Evolutionary conservation across 2,888 invertebrate species (phyloP), one percentile per base, ranked within the genome.

Genomic region (Zhengitettix transpicula): DNA sequence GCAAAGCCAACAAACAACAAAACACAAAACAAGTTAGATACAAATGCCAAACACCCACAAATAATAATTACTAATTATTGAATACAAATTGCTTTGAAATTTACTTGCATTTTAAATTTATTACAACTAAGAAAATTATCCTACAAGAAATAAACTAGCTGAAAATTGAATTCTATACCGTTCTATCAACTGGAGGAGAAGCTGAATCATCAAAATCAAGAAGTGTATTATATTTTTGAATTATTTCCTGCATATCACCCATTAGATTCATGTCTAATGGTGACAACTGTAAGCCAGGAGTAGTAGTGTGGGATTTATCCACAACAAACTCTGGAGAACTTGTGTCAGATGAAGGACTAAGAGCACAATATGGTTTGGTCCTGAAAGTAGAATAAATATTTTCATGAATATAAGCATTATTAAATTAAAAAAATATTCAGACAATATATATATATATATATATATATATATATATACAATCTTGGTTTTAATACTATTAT

Each of bases 231-330:
- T 74, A 68, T 28, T 71, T 71, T 52, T 73, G 67, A 62, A 78
- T 78, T 63, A 81, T 73, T 53, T 82, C 80, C 65, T 80, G 77
- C 67, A 82, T 75, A 71, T 87, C 88, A 65, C 81, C 81, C 77
- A 84, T 78, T 59, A 85, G 74, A 71, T 82, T 81, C 68, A 83
- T 79, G 67, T 78, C 75, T 58, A 76, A 67, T 8, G 72, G 69
- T 1, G 69, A 74, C 55, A 77, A 73, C 58, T 76, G 73, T 59
- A 78, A 40, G n/a, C 47, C 47, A 14, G 47, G 47, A 47, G 47
- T 47, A 47, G 12, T 47, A n/a, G 3, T 47, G 12, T n/a, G 12
- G 1, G 9, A n/a, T 47, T 47, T n/a, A 14, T 47, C 47, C 12
- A 47, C 2, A 28, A 28, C 28, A 28, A 28, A 28, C 8, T 47